These are phyloP conservation scores for Botia almorhae DNA, from an alignment of 2,797 vertebrate species.

Conservation along the genomic window DNA sequence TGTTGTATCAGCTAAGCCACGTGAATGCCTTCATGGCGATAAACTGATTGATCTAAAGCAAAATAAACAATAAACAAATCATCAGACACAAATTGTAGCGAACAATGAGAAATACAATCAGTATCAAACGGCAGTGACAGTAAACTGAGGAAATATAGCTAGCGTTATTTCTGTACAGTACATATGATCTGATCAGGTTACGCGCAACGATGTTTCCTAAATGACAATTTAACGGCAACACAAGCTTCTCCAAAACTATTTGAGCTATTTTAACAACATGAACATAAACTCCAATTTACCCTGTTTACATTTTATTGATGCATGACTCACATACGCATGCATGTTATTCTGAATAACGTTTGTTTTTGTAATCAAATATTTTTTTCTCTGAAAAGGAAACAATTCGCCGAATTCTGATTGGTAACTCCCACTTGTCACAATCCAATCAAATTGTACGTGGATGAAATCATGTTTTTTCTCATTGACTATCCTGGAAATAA, in stretches of 20 bases:
- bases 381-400: too few species aligned
- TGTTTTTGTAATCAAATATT: too few species aligned
- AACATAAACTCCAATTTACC: background rate
- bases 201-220: slow-evolving; percentile 10
- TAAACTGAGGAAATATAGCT: slow-evolving; percentile 30
- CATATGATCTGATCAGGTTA: slow-evolving; percentile 21
- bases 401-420: background rate
- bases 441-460: background rate
- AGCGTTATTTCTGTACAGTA: slow-evolving; percentile 42
- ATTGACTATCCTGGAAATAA: background rate
- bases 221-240: background rate
- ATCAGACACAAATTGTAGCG: slow-evolving; percentile 24
- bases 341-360: too few species aligned
- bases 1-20: slow-evolving; percentile 9
- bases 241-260: slow-evolving; percentile 10
- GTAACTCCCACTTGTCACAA: background rate
- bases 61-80: background rate
- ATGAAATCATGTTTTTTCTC: background rate
- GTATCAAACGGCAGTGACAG: slow-evolving; percentile 31
- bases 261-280: slow-evolving; percentile 29
- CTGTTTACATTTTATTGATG: background rate
- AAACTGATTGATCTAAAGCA: background rate
- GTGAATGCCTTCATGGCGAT: slow-evolving; percentile 33
- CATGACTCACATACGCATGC: too few species aligned
- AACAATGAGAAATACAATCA: slow-evolving; percentile 39